A percentile compares a stretch with the other conserved stretches of the same genome.
phyloP scores from a whole-genome alignment of 1,140 invertebrate genomes.

The Drosophila ogumai region DNA sequence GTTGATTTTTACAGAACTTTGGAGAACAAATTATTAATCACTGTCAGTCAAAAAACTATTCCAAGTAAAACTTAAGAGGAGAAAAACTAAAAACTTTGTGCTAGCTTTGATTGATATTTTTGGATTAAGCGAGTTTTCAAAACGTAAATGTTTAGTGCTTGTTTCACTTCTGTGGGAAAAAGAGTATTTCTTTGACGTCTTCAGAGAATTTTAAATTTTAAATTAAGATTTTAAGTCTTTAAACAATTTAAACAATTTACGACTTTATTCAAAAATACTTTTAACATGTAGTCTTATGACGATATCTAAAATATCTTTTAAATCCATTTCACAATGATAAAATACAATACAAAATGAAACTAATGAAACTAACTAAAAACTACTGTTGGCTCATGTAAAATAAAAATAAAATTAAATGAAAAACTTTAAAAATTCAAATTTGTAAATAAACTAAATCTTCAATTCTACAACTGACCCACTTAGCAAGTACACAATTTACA shows the following conservation, averaged over 20 bases:
- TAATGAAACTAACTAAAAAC: too few relatives aligned
- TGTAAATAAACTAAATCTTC: neutral
- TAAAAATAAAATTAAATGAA: too few relatives aligned
- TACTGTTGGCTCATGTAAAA: too few relatives aligned
- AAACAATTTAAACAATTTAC: too few relatives aligned
- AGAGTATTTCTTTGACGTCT: neutral
- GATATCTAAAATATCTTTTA: too few relatives aligned
- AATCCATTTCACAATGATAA: too few relatives aligned
- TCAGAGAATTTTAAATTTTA: neutral
- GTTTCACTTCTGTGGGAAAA: too few relatives aligned
- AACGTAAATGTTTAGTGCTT: too few relatives aligned
- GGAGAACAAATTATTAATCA: constrained; percentile 18
- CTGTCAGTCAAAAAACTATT: constrained; percentile 2
- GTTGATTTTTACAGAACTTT: constrained; percentile 11
- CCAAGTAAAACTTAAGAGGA: neutral
- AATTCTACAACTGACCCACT: constrained; percentile 1
- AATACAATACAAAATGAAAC: too few relatives aligned
- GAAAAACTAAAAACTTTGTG: neutral
- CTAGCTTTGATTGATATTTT: neutral
- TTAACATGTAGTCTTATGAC: too few relatives aligned
- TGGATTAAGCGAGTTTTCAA: neutral
- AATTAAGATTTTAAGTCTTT: neutral
- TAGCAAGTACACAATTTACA: neutral
- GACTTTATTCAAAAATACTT: too few relatives aligned
- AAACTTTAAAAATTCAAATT: neutral